These are phyloP conservation scores for Cochlearius cochlearius DNA, from an alignment of 2,113 vertebrate species.

Conservation along the genomic window DNA sequence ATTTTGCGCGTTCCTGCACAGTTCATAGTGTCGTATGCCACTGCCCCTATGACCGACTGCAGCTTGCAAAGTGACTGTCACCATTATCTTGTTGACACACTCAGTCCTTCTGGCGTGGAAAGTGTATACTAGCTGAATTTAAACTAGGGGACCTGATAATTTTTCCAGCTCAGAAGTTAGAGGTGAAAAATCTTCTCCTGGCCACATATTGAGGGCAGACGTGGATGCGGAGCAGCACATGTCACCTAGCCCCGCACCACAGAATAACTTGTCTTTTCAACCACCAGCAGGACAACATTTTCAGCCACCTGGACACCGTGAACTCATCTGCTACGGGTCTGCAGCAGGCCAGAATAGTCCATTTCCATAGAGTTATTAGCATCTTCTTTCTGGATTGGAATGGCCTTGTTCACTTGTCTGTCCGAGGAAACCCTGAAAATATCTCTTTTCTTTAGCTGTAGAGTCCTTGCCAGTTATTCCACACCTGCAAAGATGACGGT, in stretches of 20 bases:
- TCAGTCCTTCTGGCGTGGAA: not conserved
- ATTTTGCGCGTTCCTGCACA: not conserved
- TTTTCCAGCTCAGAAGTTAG: not conserved
- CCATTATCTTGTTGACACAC: not conserved
- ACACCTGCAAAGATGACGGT: fast-evolving
- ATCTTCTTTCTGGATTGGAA: not conserved
- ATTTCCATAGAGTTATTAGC: not conserved
- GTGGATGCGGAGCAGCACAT: not conserved
- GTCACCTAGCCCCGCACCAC: not conserved
- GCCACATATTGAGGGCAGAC: not conserved
- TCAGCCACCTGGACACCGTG: not conserved
- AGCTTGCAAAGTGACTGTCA: not conserved
- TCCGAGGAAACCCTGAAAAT: not conserved
- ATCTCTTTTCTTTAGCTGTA: not conserved
- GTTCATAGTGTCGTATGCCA: not conserved
- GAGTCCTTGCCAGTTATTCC: not conserved
- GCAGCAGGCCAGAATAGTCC: not conserved
- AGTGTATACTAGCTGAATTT: not conserved
- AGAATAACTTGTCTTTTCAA: not conserved
- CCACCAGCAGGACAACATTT: not conserved
- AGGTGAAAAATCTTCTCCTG: not conserved
- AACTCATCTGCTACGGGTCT: not conserved
- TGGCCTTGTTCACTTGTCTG: not conserved
- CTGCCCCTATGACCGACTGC: not conserved
- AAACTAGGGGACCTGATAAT: not conserved